Base-by-base conservation (phyloP, 2,113 vertebrate species). In the Hystrix brachyura region DNA sequence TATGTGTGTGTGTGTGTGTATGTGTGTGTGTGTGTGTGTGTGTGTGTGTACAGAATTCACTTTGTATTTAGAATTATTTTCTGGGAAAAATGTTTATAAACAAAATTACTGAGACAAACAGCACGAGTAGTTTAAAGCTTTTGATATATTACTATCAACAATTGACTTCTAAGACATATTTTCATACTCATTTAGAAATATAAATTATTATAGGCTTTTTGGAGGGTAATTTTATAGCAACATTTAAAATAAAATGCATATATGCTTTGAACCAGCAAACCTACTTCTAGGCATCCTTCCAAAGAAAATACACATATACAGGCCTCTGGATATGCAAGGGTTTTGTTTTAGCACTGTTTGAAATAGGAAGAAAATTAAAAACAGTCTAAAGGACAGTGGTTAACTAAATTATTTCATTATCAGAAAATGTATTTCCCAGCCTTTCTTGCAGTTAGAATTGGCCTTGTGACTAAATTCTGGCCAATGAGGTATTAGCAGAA, bases 41-140 rank as follows among this genome's bases (percentile, higher is more conserved):
- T 34, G 69, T 78, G 34, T 90, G 83, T 87, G 11, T 29, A 89
- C 21, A 80, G 21, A 85, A 60, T 88, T 74, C 65, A 83, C 83
- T 94, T 85, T 85, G 27, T n/a, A 59, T 84, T 94, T 71, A 64
- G 72, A 79, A 91, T 82, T 78, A 87, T 93, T 79, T 86, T 96
- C 51, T 78, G 46, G 57, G 57, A 85, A 74, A 90, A 84, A 80
- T 53, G 17, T 89, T 48, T 76, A 51, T 74, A 87, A 87, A 62
- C n/a, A 90, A 97, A 93, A 81, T 90, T 71, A 90, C 71, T 90
- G 43, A 25, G n/a, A 82, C 7, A 87, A 80, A 60, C 53, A 92
- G 2, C 43, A 72, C 21, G 38, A 87, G 29, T 65, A 90, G 10
- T 48, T 92, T 69, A 92, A 96, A 55, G 34, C 7, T 96, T 94